Conservation (phyloP, 2,888 invertebrate genomes). For the Neuroscelio doddi region DNA sequence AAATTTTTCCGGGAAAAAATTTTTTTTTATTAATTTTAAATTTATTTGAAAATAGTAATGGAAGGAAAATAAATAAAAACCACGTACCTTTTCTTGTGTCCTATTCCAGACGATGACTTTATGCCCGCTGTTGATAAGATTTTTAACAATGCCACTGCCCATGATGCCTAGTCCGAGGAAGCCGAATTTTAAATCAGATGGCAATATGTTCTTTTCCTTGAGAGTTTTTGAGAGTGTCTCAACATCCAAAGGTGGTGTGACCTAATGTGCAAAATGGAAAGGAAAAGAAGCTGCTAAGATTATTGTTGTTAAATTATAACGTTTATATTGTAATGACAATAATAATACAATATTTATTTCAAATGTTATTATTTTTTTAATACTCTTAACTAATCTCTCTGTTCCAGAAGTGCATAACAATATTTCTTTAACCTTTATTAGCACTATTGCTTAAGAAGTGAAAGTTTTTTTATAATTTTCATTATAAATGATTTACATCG, state of each 20-base stretch:
- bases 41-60: neutral
- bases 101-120: conserved; percentile 96
- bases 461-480: no score
- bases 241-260: conserved; percentile 84
- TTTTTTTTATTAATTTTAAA: neutral
- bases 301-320: no score
- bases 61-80: conserved; percentile 3
- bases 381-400: no score
- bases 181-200: conserved; percentile 91
- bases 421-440: no score
- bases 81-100: conserved; percentile 89
- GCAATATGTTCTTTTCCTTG: conserved; percentile 87
- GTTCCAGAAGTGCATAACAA: no score
- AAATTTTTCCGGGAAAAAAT: conserved; percentile 3
- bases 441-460: no score
- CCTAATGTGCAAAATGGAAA: conserved; percentile 73
- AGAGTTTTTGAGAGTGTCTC: conserved; percentile 84
- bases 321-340: no score
- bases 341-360: no score
- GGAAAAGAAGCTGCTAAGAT: no score
- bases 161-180: conserved; percentile 96
- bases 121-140: conserved; percentile 94
- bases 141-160: conserved; percentile 96
- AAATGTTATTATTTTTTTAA: no score
- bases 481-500: no score